A percentile compares a stretch with the other conserved stretches of the same genome.
phyloP scores from a whole-genome alignment of 2,797 vertebrate genomes.

The Enteromius unitaeniatus region DNA sequence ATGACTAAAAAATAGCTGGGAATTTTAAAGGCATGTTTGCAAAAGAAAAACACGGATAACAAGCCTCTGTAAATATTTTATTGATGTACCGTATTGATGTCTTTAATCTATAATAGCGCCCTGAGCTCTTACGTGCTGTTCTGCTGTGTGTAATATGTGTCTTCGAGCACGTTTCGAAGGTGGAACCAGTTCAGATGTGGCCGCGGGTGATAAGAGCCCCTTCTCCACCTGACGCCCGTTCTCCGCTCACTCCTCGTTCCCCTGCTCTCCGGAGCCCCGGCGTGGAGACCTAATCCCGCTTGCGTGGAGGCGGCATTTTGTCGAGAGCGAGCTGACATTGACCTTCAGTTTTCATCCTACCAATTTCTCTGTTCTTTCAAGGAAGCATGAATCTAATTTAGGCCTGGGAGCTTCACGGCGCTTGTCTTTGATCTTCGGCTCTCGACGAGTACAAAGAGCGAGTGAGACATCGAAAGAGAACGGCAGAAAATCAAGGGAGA shows the following conservation, averaged over 20 bases:
- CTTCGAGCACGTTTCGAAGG: constrained; percentile 17
- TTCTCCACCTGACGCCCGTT: constrained; percentile 41
- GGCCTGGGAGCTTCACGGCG: constrained; percentile 68
- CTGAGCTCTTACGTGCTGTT: constrained; percentile 20
- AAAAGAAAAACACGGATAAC: constrained; percentile 29
- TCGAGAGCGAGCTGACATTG: constrained; percentile 63
- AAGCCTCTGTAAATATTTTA: constrained; percentile 25
- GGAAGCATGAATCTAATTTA: constrained; percentile 79
- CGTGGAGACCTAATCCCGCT: constrained; percentile 48
- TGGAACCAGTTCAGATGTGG: constrained; percentile 29
- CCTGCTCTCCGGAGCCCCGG: neutral
- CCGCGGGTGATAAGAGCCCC: constrained; percentile 23
- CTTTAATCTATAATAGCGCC: constrained; percentile 20
- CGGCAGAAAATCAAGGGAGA: constrained; percentile 42
- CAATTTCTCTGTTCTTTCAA: constrained; percentile 77
- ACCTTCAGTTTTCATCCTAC: constrained; percentile 76
- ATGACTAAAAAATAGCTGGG: neutral
- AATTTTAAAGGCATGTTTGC: neutral
- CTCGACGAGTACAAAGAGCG: constrained; percentile 70
- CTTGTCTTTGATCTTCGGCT: constrained; percentile 75
- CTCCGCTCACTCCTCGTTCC: constrained; percentile 34
- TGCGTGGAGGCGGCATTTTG: constrained; percentile 52
- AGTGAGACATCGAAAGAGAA: constrained; percentile 27
- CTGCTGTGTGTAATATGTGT: neutral
- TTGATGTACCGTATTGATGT: neutral